Percentiles rank a stretch among this genome's conserved stretches.
Conservation (phyloP, 2,888 invertebrate genomes). For the Machimus rusticus region DNA sequence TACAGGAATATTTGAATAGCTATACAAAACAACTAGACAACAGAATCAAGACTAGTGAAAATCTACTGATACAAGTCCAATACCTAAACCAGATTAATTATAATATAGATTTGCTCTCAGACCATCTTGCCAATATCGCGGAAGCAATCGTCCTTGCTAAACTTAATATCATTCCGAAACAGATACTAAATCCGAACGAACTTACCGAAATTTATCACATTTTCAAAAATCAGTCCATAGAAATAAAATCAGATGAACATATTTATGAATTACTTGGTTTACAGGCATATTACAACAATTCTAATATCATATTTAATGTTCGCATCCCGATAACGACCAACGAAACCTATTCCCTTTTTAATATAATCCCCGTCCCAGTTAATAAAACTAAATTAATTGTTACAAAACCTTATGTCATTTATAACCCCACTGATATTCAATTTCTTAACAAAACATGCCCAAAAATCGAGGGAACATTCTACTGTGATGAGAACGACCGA, state of each 20-base stretch:
- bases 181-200: constrained; percentile 45
- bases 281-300: constrained; percentile 44
- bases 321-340: constrained; percentile 42
- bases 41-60: background rate
- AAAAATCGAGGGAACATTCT: background rate
- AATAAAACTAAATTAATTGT: constrained; percentile 44
- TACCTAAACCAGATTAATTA: background rate
- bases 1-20: background rate
- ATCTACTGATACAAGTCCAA: background rate
- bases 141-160: constrained; percentile 45
- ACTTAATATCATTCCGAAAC: constrained; percentile 46
- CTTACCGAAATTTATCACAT: constrained; percentile 29
- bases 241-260: constrained; percentile 43
- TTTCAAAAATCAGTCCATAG: constrained; percentile 38
- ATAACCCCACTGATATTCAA: constrained; percentile 37
- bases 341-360: constrained; percentile 14
- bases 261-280: constrained; percentile 47
- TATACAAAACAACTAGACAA: background rate
- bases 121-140: background rate
- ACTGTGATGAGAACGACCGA: too few relatives aligned
- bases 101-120: background rate
- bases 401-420: constrained; percentile 31
- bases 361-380: constrained; percentile 45
- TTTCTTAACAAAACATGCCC: constrained; percentile 25
- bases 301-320: constrained; percentile 47